Base-by-base conservation (phyloP, 53 echinoderm and acorn worm genomes). In the Holothuria leucospilota region DNA sequence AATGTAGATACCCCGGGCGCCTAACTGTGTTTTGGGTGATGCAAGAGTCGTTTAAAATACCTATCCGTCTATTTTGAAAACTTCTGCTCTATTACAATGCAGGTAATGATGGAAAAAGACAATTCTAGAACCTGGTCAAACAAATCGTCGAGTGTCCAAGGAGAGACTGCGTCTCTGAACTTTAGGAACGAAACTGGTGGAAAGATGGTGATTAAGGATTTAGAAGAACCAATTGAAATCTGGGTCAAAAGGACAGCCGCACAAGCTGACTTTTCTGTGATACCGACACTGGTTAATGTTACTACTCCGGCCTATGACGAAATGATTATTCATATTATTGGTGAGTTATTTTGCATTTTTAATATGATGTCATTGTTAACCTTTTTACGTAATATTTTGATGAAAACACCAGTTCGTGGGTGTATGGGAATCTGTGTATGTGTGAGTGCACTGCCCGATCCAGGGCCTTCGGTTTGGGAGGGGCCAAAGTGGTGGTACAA, bases 131-230 rank as follows among this genome's bases (percentile, higher is more conserved):
- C 93, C 46, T 93, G 96, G 93, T 88, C 93, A 14, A 93, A 93
- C 62, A 69, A 71, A 15, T 93, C 93, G 12, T 69, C 63, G 26
- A 89, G 77, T 65, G 82, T 92, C 6, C 87, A 91, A 42, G 95
- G 95, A 53, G 72, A 78, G 52, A 88, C 93, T 20, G 91, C 93
- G 6, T 77, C 89, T 29, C 81, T 93, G 67, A 86, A 65, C 69
- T 92, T 94, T 82, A 80, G 68, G n/a, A 96, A 96, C 61, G 96
- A 91, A 34, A 91, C 96, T 24, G 96, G 96, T 9, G 90, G 91
- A 6, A 39, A 26, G 2, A 94, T 96, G 72, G 82, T 42, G 26
- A 89, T 96, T 58, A 82, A 60, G n/a, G 88, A 91, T 28, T 83
- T 96, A 59, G 89, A 39, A 14, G 92, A 89, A 29, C 96, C 96